These are phyloP conservation scores for Choloepus didactylus DNA, from an alignment of 2,797 vertebrate species.

Conservation along the genomic window DNA sequence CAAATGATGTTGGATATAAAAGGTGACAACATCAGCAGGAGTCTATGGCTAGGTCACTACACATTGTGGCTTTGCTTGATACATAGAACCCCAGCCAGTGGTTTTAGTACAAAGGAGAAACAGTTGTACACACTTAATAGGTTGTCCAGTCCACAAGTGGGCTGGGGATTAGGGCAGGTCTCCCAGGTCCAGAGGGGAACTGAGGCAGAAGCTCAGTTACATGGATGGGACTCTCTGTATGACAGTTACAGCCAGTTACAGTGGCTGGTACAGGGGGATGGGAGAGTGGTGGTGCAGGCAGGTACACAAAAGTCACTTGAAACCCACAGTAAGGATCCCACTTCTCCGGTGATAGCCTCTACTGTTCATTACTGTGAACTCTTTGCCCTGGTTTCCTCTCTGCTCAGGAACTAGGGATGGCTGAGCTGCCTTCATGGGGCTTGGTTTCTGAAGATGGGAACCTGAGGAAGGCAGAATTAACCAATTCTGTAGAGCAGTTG, in stretches of 20 bases:
- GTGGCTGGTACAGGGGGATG: background rate
- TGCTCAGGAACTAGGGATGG: background rate
- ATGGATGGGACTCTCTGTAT: background rate
- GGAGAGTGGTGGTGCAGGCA: background rate
- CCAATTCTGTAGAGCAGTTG: background rate
- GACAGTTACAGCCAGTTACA: background rate
- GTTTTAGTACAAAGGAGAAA: background rate
- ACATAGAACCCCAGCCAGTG: background rate
- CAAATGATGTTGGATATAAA: background rate
- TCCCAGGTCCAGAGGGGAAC: background rate
- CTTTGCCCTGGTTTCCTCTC: background rate
- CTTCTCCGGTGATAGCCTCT: background rate
- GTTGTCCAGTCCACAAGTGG: background rate
- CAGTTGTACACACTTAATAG: background rate
- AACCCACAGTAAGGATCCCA: background rate
- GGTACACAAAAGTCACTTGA: background rate
- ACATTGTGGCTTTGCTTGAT: background rate
- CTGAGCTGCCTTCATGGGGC: background rate
- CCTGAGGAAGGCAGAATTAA: background rate
- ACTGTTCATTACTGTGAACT: too few species aligned
- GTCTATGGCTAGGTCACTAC: background rate
- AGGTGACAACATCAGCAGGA: too few species aligned
- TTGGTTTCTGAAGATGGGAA: background rate
- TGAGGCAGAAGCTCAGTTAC: background rate
- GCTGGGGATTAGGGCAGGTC: background rate